phyloP scores from a whole-genome alignment of 1,140 invertebrate genomes.

The Zelostemma sp. region DNA sequence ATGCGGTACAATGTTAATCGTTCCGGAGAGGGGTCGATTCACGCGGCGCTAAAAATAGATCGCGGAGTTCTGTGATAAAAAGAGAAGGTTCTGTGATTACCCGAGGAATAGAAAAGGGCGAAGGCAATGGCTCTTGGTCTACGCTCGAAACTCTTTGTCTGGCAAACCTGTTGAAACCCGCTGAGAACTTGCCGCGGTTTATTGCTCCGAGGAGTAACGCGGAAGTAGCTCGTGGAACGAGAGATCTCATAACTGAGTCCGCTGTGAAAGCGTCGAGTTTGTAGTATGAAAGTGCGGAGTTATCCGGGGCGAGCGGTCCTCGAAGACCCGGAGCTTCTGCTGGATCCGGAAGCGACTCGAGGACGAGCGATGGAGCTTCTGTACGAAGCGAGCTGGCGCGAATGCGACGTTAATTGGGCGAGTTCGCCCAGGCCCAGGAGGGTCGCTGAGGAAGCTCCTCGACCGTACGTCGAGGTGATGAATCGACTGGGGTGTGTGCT shows the following conservation, averaged over 20 bases:
- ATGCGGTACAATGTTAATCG: no score
- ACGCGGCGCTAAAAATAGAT: no score
- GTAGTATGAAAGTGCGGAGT: conserved; percentile 83
- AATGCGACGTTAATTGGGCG: conserved; percentile 65
- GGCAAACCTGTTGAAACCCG: no score
- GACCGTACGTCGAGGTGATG: conserved; percentile 53
- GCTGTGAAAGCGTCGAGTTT: conserved; percentile 14
- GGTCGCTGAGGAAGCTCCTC: conserved; percentile 42
- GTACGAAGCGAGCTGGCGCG: conserved; percentile 87
- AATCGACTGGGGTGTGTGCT: conserved; percentile 61
- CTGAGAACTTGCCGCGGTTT: no score
- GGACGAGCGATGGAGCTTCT: conserved; percentile 78
- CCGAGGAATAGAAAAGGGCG: no score
- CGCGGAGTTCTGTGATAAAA: no score
- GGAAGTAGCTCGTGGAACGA: conserved; percentile 25
- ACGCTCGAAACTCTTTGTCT: no score
- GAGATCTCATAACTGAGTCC: conserved; percentile 8
- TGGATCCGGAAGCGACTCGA: conserved; percentile 76
- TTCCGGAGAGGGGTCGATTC: no score
- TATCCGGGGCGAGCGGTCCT: conserved; percentile 83
- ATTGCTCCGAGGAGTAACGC: no score
- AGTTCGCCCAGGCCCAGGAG: conserved; percentile 36
- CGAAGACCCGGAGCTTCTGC: conserved; percentile 70
- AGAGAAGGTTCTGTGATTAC: no score
- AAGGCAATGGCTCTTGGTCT: no score